Evolutionary conservation across 2,888 invertebrate genomes (phyloP).

Genomic region (Mesopsocus fuscifrons): DNA sequence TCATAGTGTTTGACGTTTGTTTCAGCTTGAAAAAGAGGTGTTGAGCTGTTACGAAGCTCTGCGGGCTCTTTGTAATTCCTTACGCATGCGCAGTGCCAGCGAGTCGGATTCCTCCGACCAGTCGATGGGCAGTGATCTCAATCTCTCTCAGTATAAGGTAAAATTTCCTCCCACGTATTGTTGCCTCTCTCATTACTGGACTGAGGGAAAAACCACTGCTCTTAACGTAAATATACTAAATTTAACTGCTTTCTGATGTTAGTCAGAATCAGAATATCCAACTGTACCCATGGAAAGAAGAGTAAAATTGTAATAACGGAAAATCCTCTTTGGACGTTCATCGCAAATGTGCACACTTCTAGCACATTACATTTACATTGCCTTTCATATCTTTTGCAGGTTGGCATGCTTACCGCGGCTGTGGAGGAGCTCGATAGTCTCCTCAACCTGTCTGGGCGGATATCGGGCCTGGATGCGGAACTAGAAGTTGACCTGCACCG

Average conservation of each 20-base stretch:
- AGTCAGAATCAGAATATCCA: too few species aligned
- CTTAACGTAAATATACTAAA: too few species aligned
- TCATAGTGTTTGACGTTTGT: neutral
- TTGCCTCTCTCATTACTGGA: too few species aligned
- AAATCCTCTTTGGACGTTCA: too few species aligned
- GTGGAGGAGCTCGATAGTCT: slow-evolving; percentile 20
- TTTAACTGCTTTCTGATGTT: too few species aligned
- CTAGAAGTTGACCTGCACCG: slow-evolving; percentile 25
- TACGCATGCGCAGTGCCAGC: neutral
- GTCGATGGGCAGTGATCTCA: slow-evolving; percentile 7
- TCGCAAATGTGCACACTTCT: too few species aligned
- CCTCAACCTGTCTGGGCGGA: slow-evolving; percentile 13
- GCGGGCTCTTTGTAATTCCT: slow-evolving; percentile 35
- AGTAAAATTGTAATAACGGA: too few species aligned
- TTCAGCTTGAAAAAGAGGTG: slow-evolving; percentile 27
- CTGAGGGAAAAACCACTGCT: too few species aligned
- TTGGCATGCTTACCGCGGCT: slow-evolving; percentile 22
- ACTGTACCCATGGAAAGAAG: too few species aligned
- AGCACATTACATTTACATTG: too few species aligned
- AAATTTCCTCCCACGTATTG: slow-evolving; percentile 6
- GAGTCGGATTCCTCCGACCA: slow-evolving; percentile 5
- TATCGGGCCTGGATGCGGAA: slow-evolving; percentile 16
- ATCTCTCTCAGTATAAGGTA: slow-evolving; percentile 9
- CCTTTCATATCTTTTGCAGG: slow-evolving; percentile 32
- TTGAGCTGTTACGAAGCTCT: slow-evolving; percentile 38